These are phyloP conservation scores for Limenitis camilla DNA, from an alignment of 2,888 invertebrate species.

Conservation along the genomic window DNA sequence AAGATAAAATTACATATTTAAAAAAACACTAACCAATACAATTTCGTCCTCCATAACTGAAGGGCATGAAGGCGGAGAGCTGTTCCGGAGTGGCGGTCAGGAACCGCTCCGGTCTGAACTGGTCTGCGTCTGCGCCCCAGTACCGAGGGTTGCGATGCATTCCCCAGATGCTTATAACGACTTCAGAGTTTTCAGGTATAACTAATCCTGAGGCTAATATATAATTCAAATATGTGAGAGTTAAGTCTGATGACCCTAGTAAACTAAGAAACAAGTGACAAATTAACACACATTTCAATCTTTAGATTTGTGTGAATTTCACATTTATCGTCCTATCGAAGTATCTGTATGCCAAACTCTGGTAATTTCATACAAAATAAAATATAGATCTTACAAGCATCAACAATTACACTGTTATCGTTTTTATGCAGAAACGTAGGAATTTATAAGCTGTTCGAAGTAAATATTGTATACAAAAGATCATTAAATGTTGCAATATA, in stretches of 20 bases:
- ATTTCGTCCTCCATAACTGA: constrained; percentile 38
- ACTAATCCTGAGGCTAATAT: constrained; percentile 27
- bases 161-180: constrained; percentile 36
- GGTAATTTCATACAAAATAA: too few species aligned
- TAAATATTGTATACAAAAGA: too few species aligned
- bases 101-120: constrained; percentile 47
- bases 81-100: constrained; percentile 28
- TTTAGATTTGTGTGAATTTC: too few species aligned
- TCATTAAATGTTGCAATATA: too few species aligned
- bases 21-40: constrained; percentile 40
- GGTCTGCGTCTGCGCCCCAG: constrained; percentile 45
- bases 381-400: too few species aligned
- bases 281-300: constrained; percentile 2
- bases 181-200: constrained; percentile 28
- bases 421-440: too few species aligned
- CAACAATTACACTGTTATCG: too few species aligned
- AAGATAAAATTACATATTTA: too few species aligned
- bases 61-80: constrained; percentile 35
- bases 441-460: constrained; percentile 6
- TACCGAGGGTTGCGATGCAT: constrained; percentile 42
- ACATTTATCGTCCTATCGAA: too few species aligned
- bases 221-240: not conserved
- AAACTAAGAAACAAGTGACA: too few species aligned
- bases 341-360: too few species aligned
- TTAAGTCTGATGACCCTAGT: not conserved